Conservation (phyloP, 2,113 vertebrate genomes). For the Corvus moneduloides region DNA sequence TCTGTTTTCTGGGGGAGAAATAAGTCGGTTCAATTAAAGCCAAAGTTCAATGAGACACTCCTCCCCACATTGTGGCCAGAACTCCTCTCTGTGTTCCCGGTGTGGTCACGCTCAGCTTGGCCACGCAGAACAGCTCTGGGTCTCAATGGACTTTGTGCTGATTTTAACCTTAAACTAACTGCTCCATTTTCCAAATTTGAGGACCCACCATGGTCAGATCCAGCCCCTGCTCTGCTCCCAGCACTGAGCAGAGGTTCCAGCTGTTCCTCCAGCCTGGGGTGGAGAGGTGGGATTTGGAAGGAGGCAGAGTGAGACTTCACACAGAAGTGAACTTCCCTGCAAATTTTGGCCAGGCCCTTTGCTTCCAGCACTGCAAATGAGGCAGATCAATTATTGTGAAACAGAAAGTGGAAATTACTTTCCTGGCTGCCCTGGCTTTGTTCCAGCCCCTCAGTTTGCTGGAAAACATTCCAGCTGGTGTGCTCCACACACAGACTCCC, state of each 20-base stretch:
- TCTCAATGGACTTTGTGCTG: not conserved
- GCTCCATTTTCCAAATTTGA: not conserved
- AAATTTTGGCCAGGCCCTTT: not conserved
- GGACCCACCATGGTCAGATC: rapidly evolving
- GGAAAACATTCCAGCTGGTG: not conserved
- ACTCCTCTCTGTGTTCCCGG: not conserved
- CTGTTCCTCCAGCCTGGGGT: not conserved
- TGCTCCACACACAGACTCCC: rapidly evolving
- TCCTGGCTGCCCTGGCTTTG: not conserved
- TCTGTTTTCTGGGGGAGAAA: not conserved
- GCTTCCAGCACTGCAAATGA: not conserved
- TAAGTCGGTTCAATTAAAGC: not conserved
- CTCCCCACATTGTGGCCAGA: not conserved
- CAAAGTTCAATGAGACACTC: not conserved
- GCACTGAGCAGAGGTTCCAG: not conserved
- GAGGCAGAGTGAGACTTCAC: not conserved
- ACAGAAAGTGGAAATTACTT: not conserved
- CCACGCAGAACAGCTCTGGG: rapidly evolving
- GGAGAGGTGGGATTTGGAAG: not conserved
- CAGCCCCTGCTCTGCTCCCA: not conserved
- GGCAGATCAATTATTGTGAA: not conserved
- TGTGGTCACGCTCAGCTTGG: not conserved
- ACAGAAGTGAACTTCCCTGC: not conserved
- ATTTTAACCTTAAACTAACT: not conserved
- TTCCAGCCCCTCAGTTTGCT: not conserved